Evolutionary conservation across 2,113 vertebrate species (phyloP).

Genomic region (Albula goreensis): DNA sequence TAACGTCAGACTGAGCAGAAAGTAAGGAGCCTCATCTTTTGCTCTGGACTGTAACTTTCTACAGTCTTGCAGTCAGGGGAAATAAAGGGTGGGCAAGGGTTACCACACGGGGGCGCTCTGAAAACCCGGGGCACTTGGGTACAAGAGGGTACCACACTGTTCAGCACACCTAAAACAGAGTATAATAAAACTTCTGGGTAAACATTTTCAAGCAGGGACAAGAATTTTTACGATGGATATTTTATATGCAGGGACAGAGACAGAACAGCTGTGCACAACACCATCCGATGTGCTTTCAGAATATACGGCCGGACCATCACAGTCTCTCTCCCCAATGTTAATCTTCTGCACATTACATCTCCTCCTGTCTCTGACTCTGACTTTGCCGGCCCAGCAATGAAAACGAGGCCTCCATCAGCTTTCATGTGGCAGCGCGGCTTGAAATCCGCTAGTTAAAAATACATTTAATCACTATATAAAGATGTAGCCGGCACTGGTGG

Average conservation of each 20-base stretch:
- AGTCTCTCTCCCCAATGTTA: not conserved
- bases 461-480: constrained; percentile 49
- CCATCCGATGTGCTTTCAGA: not conserved
- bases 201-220: not conserved
- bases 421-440: constrained; percentile 17
- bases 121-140: no score
- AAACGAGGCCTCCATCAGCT: constrained; percentile 21
- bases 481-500: constrained; percentile 31
- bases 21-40: no score
- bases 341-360: not conserved
- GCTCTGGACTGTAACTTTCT: no score
- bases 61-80: no score
- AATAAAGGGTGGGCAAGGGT: no score
- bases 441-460: constrained; percentile 30
- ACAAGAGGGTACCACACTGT: not conserved
- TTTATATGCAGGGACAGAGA: not conserved
- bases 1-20: no score
- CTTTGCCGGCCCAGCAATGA: not conserved
- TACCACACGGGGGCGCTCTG: no score
- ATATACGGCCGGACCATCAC: not conserved
- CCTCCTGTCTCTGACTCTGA: not conserved
- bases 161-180: not conserved
- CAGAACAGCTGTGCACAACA: not conserved
- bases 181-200: not conserved
- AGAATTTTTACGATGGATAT: not conserved